Base-by-base conservation (phyloP, 2,888 invertebrate genomes). In the Rhaphigaster nebulosa region DNA sequence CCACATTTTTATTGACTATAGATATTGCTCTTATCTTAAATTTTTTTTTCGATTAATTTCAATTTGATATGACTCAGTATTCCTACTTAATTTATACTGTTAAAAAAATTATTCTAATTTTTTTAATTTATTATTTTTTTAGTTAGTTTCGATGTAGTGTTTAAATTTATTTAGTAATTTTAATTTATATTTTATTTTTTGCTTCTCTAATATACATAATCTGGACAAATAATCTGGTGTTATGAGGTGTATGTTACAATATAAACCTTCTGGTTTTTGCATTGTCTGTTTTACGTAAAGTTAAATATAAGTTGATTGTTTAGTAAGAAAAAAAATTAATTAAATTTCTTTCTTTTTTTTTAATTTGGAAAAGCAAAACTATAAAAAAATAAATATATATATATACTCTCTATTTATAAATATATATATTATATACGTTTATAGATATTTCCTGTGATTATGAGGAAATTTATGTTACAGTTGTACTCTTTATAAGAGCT, bases 401-500 rank as follows among this genome's bases (percentile, higher is more conserved):
- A 90, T 65, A 56, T 52, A 29, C 87, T 90, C 34, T 90, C 26
- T 87, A 50, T 87, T 41, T 65, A 87, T 87, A 65, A 41, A 90
- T 87, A 87, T 87, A 56, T 70, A 80, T 56, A 90, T 84, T 84
- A 56, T 70, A 52, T 87, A 56, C 45, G 41, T 70, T 56, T 76
- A 76, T 54, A 56, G 87, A 84, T 90, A 84, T 90, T 90, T 90
- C 90, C 90, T 56, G 76, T 41, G 45, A 38, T 90, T 54, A 90
- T 60, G 56, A 90, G 90, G 90, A 90, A 90, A 65, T 84, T 88
- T 88, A 50, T 88, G 88, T 88, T 60, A 90, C n/a, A 90, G 26
- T 65, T 89, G 90, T 91, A 91, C 91, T 91, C 91, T 91, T 91
- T 89, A 91, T 91, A 91, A 91, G 91, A 91, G 91, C 91, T 91